These are phyloP conservation scores for Ovis canadensis DNA, from an alignment of 2,113 vertebrate species.

Conservation along the genomic window DNA sequence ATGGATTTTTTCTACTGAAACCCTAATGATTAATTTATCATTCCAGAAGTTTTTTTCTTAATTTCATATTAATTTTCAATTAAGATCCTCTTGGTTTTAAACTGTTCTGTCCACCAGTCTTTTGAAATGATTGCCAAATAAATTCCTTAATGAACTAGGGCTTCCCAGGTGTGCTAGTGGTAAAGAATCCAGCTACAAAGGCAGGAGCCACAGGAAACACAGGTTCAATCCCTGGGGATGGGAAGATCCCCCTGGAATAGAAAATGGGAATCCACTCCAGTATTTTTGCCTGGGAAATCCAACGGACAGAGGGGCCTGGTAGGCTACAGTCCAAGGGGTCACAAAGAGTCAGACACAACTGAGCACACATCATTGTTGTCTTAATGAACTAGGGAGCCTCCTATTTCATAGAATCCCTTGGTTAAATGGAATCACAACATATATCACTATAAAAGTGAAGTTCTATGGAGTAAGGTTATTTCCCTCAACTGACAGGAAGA, in stretches of 20 bases:
- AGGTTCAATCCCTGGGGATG: background rate
- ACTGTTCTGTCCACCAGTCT: background rate
- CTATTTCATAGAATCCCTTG: background rate
- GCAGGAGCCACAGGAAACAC: background rate
- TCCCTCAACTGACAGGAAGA: background rate
- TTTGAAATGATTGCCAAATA: conserved; percentile 11
- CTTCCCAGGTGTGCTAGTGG: background rate
- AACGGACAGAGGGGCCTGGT: background rate
- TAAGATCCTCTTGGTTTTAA: conserved; percentile 16
- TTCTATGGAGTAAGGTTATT: background rate
- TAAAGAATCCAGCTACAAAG: background rate
- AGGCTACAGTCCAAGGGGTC: background rate
- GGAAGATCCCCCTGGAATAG: background rate
- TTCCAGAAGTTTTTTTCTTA: background rate
- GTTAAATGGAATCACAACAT: conserved; percentile 5
- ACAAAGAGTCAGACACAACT: background rate
- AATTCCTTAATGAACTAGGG: conserved; percentile 26
- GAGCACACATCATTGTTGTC: background rate
- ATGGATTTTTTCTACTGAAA: conserved; percentile 18
- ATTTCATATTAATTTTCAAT: conserved; percentile 41
- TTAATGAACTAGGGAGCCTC: background rate
- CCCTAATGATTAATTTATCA: background rate
- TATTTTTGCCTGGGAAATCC: background rate
- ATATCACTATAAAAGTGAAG: background rate
- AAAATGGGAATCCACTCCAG: background rate